Percentiles rank a stretch among this genome's conserved stretches.
Conservation (phyloP, 2,797 vertebrate species). For the Thamnophis elegans region DNA sequence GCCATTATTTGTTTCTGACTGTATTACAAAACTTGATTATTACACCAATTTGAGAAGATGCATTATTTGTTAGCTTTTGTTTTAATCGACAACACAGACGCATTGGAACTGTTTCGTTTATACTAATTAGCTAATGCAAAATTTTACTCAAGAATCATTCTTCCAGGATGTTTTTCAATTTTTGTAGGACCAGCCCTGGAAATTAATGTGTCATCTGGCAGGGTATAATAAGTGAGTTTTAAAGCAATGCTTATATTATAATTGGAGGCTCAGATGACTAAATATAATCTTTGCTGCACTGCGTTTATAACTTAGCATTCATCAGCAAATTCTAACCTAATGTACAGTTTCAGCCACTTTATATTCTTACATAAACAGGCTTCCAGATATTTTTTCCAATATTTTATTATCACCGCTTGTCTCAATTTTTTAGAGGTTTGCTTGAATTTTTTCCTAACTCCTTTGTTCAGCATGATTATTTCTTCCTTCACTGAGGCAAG, state of each 20-base stretch:
- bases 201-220: slow-evolving; percentile 5
- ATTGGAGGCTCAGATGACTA: accelerated
- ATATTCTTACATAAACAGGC: slow-evolving; percentile 35
- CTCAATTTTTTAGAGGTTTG: slow-evolving; percentile 37
- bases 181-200: background rate
- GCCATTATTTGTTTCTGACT: no score
- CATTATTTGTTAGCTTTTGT: background rate
- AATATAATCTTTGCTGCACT: background rate
- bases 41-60: background rate
- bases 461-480: slow-evolving; percentile 11
- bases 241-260: slow-evolving; percentile 22
- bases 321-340: slow-evolving; percentile 10
- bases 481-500: background rate
- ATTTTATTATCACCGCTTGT: slow-evolving; percentile 31
- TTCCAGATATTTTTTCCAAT: slow-evolving; percentile 40
- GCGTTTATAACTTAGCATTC: slow-evolving; percentile 19
- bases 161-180: background rate
- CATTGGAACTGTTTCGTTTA: background rate
- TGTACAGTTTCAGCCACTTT: background rate
- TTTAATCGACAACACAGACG: background rate
- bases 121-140: slow-evolving; percentile 8
- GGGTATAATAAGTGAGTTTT: background rate
- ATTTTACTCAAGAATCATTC: background rate
- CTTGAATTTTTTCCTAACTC: background rate
- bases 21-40: no score